phyloP scores from a whole-genome alignment of 1,140 invertebrate species.

The Helicoverpa zea region DNA sequence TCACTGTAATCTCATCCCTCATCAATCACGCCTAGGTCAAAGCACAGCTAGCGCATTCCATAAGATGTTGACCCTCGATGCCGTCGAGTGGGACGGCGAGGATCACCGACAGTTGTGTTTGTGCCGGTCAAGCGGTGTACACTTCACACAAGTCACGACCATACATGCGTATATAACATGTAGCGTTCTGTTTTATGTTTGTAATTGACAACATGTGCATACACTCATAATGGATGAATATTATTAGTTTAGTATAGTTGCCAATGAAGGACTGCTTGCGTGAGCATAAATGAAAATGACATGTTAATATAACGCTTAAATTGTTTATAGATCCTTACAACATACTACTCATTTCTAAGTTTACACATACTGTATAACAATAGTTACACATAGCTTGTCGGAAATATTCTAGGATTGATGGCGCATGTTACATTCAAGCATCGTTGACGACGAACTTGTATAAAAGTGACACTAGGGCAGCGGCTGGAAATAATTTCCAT shows the following conservation, averaged over 20 bases:
- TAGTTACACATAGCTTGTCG: background rate
- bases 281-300: background rate
- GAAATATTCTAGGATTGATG: background rate
- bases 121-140: conserved; percentile 1
- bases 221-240: conserved; percentile 31
- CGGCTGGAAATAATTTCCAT: too few species aligned
- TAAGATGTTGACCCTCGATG: conserved; percentile 17
- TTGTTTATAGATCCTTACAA: background rate
- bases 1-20: conserved; percentile 60
- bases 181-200: conserved; percentile 57
- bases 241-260: conserved; percentile 23
- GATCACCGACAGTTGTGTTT: background rate
- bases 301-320: conserved; percentile 10
- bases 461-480: too few species aligned
- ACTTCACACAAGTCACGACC: conserved; percentile 46
- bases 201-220: conserved; percentile 46
- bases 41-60: conserved; percentile 67
- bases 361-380: background rate
- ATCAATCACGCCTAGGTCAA: conserved; percentile 61
- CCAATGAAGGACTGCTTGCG: conserved; percentile 4
- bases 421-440: background rate
- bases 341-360: background rate
- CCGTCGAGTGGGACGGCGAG: too few species aligned
- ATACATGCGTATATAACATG: conserved; percentile 54
- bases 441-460: too few species aligned